Conservation (phyloP, 2,113 vertebrate genomes). For the Nematolebias whitei region DNA sequence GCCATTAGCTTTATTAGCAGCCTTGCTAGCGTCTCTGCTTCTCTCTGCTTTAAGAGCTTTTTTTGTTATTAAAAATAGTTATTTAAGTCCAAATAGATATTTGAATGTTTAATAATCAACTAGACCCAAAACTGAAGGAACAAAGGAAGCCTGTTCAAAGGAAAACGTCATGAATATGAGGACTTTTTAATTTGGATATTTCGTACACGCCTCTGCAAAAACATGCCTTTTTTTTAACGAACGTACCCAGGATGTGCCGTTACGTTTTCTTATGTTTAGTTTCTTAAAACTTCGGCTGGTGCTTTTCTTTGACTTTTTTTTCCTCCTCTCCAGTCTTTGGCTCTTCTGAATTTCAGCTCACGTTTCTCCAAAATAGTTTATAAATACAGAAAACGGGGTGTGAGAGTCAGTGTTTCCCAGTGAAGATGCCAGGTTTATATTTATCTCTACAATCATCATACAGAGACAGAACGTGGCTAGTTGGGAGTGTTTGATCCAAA, state of each 20-base stretch:
- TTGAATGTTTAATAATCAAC: no score
- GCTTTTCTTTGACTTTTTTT: no score
- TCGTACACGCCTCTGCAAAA: neutral
- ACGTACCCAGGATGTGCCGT: no score
- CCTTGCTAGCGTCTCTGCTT: neutral
- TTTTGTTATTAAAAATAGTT: neutral
- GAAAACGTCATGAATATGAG: neutral
- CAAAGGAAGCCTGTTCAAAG: neutral
- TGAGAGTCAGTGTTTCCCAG: slow-evolving; percentile 4
- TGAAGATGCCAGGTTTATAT: neutral
- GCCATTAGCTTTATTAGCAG: neutral
- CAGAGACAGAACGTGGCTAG: slow-evolving; percentile 3
- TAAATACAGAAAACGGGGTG: slow-evolving; percentile 4
- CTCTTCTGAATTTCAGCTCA: neutral
- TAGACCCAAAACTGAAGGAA: neutral
- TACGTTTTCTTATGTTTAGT: no score
- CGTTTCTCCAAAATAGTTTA: neutral
- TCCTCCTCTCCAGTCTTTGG: neutral
- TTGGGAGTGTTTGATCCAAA: slow-evolving; percentile 20
- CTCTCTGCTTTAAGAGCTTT: neutral
- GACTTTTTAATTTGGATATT: slow-evolving; percentile 4
- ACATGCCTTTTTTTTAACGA: neutral
- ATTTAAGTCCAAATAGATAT: neutral
- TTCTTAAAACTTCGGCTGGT: no score
- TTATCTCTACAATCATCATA: neutral